Percentiles rank a stretch among this genome's conserved stretches.
phyloP scores from a whole-genome alignment of 2,888 invertebrate species.

The Amphipoea oculea region DNA sequence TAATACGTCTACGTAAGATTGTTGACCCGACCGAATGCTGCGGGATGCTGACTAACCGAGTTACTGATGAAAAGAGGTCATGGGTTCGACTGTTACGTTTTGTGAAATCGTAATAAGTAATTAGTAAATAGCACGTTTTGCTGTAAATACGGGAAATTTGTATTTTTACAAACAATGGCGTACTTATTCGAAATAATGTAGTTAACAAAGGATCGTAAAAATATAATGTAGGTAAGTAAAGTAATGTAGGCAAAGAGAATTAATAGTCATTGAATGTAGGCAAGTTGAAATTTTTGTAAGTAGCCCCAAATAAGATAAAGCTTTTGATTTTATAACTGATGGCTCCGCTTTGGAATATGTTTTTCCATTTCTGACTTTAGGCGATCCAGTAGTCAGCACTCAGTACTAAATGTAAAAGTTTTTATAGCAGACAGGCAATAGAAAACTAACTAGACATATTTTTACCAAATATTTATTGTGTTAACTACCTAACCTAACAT shows the following conservation, averaged over 20 bases:
- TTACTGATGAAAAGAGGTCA: constrained; percentile 42
- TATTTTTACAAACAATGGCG: neutral
- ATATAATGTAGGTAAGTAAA: neutral
- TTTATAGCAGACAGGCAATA: no score
- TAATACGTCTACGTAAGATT: constrained; percentile 45
- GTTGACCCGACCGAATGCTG: constrained; percentile 71
- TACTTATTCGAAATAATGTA: neutral
- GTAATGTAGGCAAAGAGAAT: no score
- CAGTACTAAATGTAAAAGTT: neutral
- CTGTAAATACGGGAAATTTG: neutral
- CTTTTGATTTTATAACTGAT: neutral
- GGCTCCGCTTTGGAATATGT: neutral
- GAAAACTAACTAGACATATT: neutral
- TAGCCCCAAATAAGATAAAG: neutral
- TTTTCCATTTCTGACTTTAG: neutral
- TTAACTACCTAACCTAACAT: no score
- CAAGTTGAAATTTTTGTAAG: neutral
- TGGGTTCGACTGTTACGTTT: constrained; percentile 33
- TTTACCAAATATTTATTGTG: no score
- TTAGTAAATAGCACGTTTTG: neutral
- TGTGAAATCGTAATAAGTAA: constrained; percentile 5
- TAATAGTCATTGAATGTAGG: neutral
- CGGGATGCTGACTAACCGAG: constrained; percentile 62
- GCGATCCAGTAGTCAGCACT: neutral
- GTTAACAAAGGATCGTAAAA: neutral